Evolutionary conservation across 2,888 invertebrate genomes (phyloP).

Genomic region (Lathronympha strigana): DNA sequence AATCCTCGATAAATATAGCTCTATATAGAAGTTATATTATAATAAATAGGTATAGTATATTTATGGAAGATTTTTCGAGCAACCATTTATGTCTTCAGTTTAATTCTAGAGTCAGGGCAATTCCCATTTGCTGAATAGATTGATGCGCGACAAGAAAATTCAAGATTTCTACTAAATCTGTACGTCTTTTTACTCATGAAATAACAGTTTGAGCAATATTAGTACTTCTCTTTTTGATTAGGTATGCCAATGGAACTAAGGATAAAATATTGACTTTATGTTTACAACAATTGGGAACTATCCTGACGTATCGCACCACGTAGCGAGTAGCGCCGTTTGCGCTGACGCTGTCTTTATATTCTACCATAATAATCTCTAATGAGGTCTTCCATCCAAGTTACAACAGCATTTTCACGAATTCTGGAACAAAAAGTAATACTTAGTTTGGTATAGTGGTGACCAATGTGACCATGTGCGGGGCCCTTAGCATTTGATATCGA

Average conservation of each 20-base stretch:
- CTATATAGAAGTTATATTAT: slow-evolving; percentile 24
- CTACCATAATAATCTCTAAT: slow-evolving; percentile 66
- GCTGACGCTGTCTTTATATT: slow-evolving; percentile 49
- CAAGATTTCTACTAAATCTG: too few relatives aligned
- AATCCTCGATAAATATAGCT: slow-evolving; percentile 37
- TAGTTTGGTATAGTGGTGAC: background rate
- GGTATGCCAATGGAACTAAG: background rate
- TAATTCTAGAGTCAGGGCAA: slow-evolving; percentile 21
- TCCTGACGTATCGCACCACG: slow-evolving; percentile 1
- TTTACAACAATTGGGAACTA: slow-evolving; percentile 1
- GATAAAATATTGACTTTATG: background rate
- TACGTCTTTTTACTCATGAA: too few relatives aligned
- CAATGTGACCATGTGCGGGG: too few relatives aligned
- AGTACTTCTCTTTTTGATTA: too few relatives aligned
- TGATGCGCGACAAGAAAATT: too few relatives aligned
- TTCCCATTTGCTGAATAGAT: slow-evolving; percentile 12
- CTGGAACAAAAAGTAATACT: slow-evolving; percentile 68
- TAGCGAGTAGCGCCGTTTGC: slow-evolving; percentile 4
- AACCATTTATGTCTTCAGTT: slow-evolving; percentile 38
- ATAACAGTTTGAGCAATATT: too few relatives aligned
- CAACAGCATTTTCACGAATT: slow-evolving; percentile 85
- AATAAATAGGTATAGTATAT: slow-evolving; percentile 25
- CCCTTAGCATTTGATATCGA: slow-evolving; percentile 91
- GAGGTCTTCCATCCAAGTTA: slow-evolving; percentile 69
- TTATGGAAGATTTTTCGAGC: slow-evolving; percentile 44